A percentile compares a stretch with the other conserved stretches of the same genome.
These are phyloP conservation scores for Agrenia bidenticulata DNA, from an alignment of 2,888 invertebrate genomes.

Conservation along the genomic window DNA sequence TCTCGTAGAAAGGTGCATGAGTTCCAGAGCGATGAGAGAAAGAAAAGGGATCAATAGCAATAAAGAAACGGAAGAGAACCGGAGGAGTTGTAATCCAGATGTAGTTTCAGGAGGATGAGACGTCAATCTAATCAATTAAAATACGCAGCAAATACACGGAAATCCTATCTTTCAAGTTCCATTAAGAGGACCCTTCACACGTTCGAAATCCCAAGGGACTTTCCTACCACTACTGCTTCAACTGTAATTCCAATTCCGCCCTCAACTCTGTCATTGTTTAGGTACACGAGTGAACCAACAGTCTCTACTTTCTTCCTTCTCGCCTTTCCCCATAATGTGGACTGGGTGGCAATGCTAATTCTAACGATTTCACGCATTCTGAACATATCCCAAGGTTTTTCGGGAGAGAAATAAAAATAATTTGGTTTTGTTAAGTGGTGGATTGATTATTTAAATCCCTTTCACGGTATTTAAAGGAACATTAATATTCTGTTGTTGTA, in stretches of 20 bases:
- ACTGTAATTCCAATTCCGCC: conserved; percentile 13
- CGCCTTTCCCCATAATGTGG: too few species aligned
- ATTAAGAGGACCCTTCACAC: conserved; percentile 53
- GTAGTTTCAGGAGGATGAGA: conserved; percentile 43
- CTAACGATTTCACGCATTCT: too few species aligned
- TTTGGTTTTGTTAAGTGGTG: too few species aligned
- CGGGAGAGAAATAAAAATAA: too few species aligned
- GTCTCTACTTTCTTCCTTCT: not conserved
- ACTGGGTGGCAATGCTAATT: too few species aligned
- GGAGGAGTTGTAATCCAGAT: conserved; percentile 30
- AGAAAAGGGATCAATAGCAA: conserved; percentile 33
- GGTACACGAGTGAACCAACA: not conserved
- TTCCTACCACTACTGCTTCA: conserved; percentile 17
- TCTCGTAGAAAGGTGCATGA: too few species aligned
- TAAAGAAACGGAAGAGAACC: conserved; percentile 14
- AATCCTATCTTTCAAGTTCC: conserved; percentile 54
- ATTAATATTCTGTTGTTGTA: too few species aligned
- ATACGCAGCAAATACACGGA: conserved; percentile 53
- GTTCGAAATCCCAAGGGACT: conserved; percentile 46
- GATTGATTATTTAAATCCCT: too few species aligned
- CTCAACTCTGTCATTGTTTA: conserved; percentile 9
- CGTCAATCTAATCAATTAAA: conserved; percentile 54
- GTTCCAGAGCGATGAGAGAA: not conserved
- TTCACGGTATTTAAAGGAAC: too few species aligned
- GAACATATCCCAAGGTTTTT: too few species aligned